These are phyloP conservation scores for Taenioides sp. DNA, from an alignment of 2,797 vertebrate genomes.

Conservation along the genomic window DNA sequence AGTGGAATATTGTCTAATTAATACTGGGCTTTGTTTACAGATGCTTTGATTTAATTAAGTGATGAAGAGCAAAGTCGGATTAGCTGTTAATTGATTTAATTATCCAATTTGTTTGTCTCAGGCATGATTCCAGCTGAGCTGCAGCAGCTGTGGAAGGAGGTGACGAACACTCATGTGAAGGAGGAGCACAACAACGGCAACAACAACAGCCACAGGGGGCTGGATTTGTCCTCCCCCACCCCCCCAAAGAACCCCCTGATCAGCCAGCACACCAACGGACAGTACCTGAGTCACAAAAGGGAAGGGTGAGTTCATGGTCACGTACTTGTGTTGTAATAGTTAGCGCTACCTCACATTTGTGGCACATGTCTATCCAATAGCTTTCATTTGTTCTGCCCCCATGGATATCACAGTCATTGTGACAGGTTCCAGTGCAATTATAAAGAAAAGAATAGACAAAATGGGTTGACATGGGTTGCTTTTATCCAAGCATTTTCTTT, in stretches of 20 bases:
- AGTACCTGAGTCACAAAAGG: conserved; percentile 93
- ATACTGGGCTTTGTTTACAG: conserved; percentile 96
- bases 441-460: neutral
- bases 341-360: neutral
- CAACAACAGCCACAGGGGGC: conserved; percentile 93
- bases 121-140: conserved; percentile 99
- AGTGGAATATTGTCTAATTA: conserved; percentile 80
- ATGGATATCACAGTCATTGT: conserved; percentile 4
- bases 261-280: conserved; percentile 95
- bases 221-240: conserved; percentile 92
- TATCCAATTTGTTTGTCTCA: conserved; percentile 99
- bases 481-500: neutral
- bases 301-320: conserved; percentile 80
- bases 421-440: neutral
- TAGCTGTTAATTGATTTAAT: conserved; percentile 99
- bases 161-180: conserved; percentile 87
- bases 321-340: neutral
- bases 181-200: conserved; percentile 85
- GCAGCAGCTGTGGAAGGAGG: conserved; percentile 99
- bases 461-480: neutral
- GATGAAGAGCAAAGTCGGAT: conserved; percentile 92
- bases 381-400: conserved; percentile 5
- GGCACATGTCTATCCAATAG: neutral
- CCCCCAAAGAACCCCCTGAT: conserved; percentile 89
- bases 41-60: conserved; percentile 97